Percentiles rank a stretch among this genome's conserved stretches.
Conservation (phyloP, 2,888 invertebrate genomes). For the Chrysolina americana region DNA sequence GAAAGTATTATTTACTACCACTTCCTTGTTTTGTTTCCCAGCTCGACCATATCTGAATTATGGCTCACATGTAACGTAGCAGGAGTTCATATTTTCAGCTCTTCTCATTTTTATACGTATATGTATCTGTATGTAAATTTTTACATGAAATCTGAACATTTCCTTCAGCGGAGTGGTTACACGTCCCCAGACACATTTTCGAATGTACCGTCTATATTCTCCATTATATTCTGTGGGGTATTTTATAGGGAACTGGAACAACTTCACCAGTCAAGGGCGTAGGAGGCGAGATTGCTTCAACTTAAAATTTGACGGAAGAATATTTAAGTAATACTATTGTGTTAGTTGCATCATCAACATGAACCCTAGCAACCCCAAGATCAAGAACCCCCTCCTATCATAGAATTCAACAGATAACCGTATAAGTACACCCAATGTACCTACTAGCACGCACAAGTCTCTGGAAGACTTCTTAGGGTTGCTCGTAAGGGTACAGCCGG, state of each 20-base stretch:
- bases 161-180: conserved; percentile 33
- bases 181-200: conserved; percentile 38
- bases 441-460: no score
- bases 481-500: no score
- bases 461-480: no score
- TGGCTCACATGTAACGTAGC: not conserved
- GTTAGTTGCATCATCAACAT: no score
- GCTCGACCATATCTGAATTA: conserved; percentile 7
- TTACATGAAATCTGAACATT: conserved; percentile 33
- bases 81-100: conserved; percentile 9
- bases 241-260: not conserved
- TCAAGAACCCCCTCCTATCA: no score
- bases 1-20: not conserved
- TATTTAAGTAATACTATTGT: no score
- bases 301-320: no score
- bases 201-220: conserved; percentile 35
- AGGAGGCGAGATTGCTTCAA: not conserved
- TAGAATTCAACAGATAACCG: no score
- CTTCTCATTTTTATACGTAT: conserved; percentile 7
- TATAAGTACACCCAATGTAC: no score
- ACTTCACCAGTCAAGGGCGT: not conserved
- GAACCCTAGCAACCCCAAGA: no score
- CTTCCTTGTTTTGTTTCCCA: not conserved
- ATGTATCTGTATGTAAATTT: conserved; percentile 8
- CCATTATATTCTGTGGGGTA: conserved; percentile 11